A percentile compares a stretch with the other conserved stretches of the same genome.
phyloP scores from a whole-genome alignment of 1,140 invertebrate species.

The Megalopta genalis region DNA sequence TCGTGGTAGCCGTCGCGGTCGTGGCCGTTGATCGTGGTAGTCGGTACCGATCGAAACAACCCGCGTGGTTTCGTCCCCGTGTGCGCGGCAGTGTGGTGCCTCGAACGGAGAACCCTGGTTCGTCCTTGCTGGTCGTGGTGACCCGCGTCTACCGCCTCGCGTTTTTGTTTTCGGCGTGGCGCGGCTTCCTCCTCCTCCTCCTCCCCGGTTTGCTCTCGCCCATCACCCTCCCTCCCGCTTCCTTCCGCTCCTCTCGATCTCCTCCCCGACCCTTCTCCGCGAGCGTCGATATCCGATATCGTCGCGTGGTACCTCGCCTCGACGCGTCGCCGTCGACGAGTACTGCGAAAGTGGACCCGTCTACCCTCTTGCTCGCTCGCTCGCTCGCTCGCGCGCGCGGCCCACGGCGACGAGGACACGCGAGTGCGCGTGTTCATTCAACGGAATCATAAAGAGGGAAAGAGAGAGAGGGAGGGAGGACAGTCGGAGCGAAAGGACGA shows the following conservation, averaged over 20 bases:
- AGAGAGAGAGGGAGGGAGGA: background rate
- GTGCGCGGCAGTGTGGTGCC: constrained; percentile 41
- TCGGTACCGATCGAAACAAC: background rate
- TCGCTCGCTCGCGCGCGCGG: background rate
- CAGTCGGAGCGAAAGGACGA: no score
- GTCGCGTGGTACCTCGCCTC: no score
- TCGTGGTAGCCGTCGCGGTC: background rate
- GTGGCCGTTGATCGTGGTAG: no score
- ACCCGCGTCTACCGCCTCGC: background rate
- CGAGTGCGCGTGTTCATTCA: background rate
- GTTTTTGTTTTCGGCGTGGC: constrained; percentile 53
- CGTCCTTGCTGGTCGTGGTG: background rate
- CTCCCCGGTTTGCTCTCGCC: background rate
- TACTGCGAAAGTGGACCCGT: constrained; percentile 38
- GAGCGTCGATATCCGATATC: no score
- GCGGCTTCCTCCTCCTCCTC: background rate
- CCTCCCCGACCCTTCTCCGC: background rate
- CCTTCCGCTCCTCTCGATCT: no score
- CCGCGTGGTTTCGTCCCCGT: constrained; percentile 7
- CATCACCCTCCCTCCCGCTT: no score
- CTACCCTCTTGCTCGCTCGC: no score
- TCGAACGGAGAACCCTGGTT: constrained; percentile 32
- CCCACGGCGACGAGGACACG: constrained; percentile 7
- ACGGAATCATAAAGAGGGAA: background rate
- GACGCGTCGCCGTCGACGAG: no score